Conservation (phyloP, 2,888 invertebrate species). For the Pseudococcus jackbeardsleyi region DNA sequence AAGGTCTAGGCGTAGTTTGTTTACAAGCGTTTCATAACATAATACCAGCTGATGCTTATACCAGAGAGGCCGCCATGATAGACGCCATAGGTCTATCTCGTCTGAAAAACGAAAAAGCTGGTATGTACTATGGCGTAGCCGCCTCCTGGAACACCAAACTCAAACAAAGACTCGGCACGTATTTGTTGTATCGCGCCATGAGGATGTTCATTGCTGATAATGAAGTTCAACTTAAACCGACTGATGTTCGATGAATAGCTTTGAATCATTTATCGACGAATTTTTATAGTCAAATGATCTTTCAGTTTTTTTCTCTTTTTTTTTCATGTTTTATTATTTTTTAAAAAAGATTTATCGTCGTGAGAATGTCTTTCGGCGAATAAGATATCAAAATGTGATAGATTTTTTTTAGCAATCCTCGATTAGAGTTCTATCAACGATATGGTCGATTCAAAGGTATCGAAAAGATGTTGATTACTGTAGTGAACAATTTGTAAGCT, state of each 20-base stretch:
- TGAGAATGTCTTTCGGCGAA: not conserved
- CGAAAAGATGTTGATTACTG: too few species aligned
- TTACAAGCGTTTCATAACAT: conserved; percentile 92
- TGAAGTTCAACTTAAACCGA: conserved; percentile 86
- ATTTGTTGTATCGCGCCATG: conserved; percentile 85
- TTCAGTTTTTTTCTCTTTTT: not conserved
- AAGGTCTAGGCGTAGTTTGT: conserved; percentile 87
- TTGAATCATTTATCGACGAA: not conserved
- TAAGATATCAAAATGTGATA: not conserved
- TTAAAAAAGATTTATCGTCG: not conserved
- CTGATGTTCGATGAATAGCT: conserved; percentile 64
- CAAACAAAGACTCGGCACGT: conserved; percentile 81
- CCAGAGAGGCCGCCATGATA: conserved; percentile 94
- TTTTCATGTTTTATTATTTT: not conserved
- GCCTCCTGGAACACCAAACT: conserved; percentile 81
- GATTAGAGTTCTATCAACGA: not conserved
- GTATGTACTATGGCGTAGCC: conserved; percentile 86
- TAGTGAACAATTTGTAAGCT: too few species aligned
- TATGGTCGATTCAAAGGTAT: too few species aligned
- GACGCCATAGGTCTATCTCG: conserved; percentile 84
- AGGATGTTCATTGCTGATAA: conserved; percentile 88
- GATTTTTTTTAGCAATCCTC: not conserved
- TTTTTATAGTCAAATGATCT: conserved; percentile 18
- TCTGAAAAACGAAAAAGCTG: conserved; percentile 83
- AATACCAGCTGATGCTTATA: conserved; percentile 91